Conservation (phyloP, 2,113 vertebrate species). For the Phylloscopus trochiloides region DNA sequence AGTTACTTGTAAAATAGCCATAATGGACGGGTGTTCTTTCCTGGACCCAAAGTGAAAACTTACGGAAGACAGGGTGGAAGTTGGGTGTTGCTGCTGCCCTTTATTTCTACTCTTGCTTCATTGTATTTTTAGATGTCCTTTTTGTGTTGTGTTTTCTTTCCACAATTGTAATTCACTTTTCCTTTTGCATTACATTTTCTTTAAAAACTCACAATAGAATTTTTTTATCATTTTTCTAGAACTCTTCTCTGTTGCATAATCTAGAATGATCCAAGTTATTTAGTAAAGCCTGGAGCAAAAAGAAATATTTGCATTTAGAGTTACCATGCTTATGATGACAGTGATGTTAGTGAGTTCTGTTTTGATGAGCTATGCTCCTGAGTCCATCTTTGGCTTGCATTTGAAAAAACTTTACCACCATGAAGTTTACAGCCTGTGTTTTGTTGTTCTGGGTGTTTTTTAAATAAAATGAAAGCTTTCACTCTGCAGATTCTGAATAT, state of each 20-base stretch:
- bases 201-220: neutral
- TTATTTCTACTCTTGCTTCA: neutral
- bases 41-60: neutral
- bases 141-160: neutral
- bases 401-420: neutral
- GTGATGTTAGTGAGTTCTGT: neutral
- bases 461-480: neutral
- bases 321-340: neutral
- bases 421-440: neutral
- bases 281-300: neutral
- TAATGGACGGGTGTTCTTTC: neutral
- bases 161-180: neutral
- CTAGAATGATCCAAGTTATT: neutral
- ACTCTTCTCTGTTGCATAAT: neutral
- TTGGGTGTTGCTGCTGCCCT: neutral
- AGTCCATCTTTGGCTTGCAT: neutral
- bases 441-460: neutral
- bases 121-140: neutral
- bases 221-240: neutral
- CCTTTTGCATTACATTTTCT: neutral
- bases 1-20: neutral
- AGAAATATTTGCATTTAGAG: neutral
- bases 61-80: neutral
- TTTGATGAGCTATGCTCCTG: neutral
- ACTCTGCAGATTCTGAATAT: neutral